phyloP scores from a whole-genome alignment of 2,797 vertebrate species.

The Peromyscus melanophrys region DNA sequence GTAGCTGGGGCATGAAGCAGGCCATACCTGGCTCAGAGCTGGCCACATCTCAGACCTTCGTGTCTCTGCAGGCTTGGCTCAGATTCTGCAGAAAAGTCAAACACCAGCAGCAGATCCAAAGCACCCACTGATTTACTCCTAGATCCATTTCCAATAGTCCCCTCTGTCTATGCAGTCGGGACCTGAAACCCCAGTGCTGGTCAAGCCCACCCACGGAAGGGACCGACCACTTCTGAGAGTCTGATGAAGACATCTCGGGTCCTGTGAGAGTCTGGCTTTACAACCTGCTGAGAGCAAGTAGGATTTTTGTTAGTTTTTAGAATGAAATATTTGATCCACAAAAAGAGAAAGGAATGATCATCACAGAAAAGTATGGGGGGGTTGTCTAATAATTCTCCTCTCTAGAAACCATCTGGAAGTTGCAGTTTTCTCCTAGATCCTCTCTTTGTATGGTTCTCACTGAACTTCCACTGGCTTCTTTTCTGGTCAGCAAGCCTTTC shows the following conservation, averaged over 20 bases:
- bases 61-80: not conserved
- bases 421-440: not conserved
- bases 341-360: not conserved
- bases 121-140: not conserved
- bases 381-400: not conserved
- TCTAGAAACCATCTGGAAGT: not conserved
- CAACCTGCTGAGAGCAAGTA: not conserved
- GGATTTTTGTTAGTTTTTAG: not conserved
- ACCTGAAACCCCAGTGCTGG: not conserved
- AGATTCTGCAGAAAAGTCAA: not conserved
- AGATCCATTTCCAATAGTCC: not conserved
- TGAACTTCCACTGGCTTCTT: not conserved
- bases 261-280: not conserved
- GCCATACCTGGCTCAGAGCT: not conserved
- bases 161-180: not conserved
- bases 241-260: no score
- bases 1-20: not conserved
- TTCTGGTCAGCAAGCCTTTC: not conserved
- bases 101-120: not conserved
- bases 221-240: not conserved
- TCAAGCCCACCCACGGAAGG: not conserved
- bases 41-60: not conserved
- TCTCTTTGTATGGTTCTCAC: not conserved
- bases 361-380: not conserved
- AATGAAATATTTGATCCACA: constrained; percentile 25